Evolutionary conservation across 2,797 vertebrate genomes (phyloP), one percentile per base, ranked within the genome.

Genomic region (Scleropages formosus): DNA sequence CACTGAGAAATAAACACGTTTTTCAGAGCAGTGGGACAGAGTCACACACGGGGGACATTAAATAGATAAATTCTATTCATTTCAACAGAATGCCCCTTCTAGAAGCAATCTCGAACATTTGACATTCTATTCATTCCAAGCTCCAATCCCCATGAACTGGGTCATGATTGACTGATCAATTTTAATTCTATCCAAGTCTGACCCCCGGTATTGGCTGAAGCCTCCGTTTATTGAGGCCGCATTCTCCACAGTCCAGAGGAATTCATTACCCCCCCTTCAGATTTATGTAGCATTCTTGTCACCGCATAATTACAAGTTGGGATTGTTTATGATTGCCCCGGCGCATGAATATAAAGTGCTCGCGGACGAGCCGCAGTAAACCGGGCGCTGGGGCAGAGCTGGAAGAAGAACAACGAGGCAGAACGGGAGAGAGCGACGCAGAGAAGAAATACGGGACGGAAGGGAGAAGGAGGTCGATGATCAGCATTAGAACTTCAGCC

Each of bases 231-330:
- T 46, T 3, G 46, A 44, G 11, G 20, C 66, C 44, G 39, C 62
- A 64, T 61, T 27, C 62, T 62, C 58, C 2, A 27, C 74, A 82
- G 70, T 82, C 77, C 70, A 77, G 73, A 78, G 75, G 84, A 87
- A 85, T 86, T 88, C 80, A 88, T 90, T 84, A 86, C 85, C 70
- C n/a, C 39, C 4, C 64, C 20, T 46, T 4, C 79, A 83, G 82
- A 85, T 85, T 86, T 87, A 86, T 77, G 81, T 77, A 60, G 0
- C 81, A 27, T 76, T 79, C 82, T 87, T 85, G 84, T 89, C 84
- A 73, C 84, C n/a, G 58, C 77, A 83, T 88, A 88, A 90, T 88
- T 86, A 89, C 84, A 71, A 80, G 78, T 77, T 82, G 82, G 82
- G 80, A 84, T 85, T 85, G 83, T 86, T 87, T 87, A 84, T 82